Percentiles rank a stretch among this genome's conserved stretches.
These are phyloP conservation scores for Amphipyra tragopoginis DNA, from an alignment of 2,888 invertebrate genomes.

Conservation along the genomic window DNA sequence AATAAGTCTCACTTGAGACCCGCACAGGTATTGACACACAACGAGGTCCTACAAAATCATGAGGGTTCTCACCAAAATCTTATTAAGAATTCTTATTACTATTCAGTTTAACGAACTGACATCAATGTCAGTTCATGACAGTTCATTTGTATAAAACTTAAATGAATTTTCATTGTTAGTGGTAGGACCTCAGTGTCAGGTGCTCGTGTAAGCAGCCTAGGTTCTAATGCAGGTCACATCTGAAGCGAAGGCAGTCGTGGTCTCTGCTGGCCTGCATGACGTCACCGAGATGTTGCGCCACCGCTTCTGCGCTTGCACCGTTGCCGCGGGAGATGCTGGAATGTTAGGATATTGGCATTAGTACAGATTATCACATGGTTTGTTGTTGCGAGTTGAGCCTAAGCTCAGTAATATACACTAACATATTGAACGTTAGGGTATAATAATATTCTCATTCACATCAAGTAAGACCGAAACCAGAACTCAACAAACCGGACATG, in stretches of 20 bases:
- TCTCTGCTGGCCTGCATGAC: slow-evolving; percentile 93
- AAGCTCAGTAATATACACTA: no score
- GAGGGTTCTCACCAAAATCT: background rate
- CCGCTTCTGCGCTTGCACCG: slow-evolving; percentile 88
- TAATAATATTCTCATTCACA: no score
- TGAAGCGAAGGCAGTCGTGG: slow-evolving; percentile 92
- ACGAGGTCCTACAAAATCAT: background rate
- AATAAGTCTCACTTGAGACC: no score
- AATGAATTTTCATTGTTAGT: background rate
- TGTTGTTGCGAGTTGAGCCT: background rate
- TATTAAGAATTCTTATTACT: slow-evolving; percentile 10
- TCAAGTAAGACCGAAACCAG: no score
- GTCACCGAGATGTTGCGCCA: slow-evolving; percentile 92
- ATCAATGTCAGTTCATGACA: slow-evolving; percentile 3
- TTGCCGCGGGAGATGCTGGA: slow-evolving; percentile 91
- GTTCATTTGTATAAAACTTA: slow-evolving; percentile 4
- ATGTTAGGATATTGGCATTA: slow-evolving; percentile 49
- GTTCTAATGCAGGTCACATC: slow-evolving; percentile 83
- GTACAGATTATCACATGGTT: background rate
- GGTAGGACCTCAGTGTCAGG: slow-evolving; percentile 3
- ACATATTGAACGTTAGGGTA: no score
- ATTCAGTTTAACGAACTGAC: slow-evolving; percentile 17
- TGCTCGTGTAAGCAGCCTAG: background rate
- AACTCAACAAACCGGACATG: no score
- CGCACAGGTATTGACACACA: no score